phyloP scores from a whole-genome alignment of 23 tunicate genomes.

The Halocynthia roretzi region DNA sequence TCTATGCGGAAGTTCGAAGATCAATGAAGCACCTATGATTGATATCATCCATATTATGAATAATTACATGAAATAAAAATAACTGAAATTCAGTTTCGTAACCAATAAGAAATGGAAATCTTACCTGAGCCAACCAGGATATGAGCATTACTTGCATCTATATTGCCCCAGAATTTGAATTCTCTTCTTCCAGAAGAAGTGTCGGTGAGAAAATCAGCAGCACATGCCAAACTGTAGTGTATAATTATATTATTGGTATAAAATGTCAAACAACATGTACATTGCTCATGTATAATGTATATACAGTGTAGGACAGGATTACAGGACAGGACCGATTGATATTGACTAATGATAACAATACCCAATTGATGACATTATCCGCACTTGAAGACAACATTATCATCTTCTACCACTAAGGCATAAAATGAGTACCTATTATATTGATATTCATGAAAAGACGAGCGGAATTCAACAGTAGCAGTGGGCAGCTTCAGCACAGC shows the following conservation, averaged over 20 bases:
- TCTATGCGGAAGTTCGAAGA: constrained; percentile 15
- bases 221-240: constrained; percentile 2
- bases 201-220: constrained; percentile 12
- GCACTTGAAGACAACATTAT: too few species aligned
- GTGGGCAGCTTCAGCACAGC: constrained; percentile 2
- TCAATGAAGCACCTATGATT: constrained; percentile 12
- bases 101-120: not conserved
- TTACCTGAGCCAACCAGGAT: constrained; percentile 20
- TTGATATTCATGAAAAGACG: constrained; percentile 21
- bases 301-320: too few species aligned
- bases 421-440: constrained; percentile 2
- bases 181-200: not conserved
- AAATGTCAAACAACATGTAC: too few species aligned
- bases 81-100: not conserved
- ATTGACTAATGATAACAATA: too few species aligned
- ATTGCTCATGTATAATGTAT: too few species aligned
- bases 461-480: constrained; percentile 12
- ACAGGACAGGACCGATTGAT: too few species aligned
- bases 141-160: constrained; percentile 10
- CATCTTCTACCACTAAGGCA: too few species aligned
- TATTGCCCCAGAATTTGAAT: constrained; percentile 18
- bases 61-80: not conserved
- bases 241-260: not conserved
- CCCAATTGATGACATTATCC: too few species aligned
- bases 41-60: not conserved